phyloP scores from a whole-genome alignment of 2,888 invertebrate genomes.

The Perizoma affinitatum region DNA sequence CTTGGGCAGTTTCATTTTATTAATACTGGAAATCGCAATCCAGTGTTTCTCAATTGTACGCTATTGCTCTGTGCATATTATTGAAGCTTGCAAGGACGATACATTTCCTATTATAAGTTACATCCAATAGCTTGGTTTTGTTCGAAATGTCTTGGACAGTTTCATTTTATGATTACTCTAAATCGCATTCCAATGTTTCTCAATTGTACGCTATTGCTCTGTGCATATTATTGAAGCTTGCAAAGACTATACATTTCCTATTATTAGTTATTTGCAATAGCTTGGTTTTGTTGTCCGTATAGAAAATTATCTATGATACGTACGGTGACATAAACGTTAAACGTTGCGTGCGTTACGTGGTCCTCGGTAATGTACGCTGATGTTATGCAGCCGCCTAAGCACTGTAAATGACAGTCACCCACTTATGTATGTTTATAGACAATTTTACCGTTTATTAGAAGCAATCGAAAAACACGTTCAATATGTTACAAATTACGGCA shows the following conservation, averaged over 20 bases:
- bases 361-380: conserved; percentile 41
- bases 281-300: conserved; percentile 7
- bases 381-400: conserved; percentile 33
- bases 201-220: background rate
- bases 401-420: conserved; percentile 29
- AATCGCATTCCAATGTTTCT: too few species aligned
- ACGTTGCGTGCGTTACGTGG: conserved; percentile 40
- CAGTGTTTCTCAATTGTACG: background rate
- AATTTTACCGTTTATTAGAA: conserved; percentile 7
- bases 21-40: too few species aligned
- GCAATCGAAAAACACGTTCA: conserved; percentile 6
- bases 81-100: too few species aligned
- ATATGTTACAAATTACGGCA: background rate
- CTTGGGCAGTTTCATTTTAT: too few species aligned
- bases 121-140: too few species aligned
- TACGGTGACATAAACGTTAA: conserved; percentile 42
- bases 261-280: background rate
- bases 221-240: background rate
- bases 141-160: too few species aligned
- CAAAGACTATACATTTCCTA: too few species aligned
- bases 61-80: background rate
- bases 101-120: too few species aligned
- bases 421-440: conserved; percentile 9
- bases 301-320: conserved; percentile 7
- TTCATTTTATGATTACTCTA: too few species aligned